phyloP scores from a whole-genome alignment of 1,140 invertebrate genomes.

The Chrysomallon squamiferum region DNA sequence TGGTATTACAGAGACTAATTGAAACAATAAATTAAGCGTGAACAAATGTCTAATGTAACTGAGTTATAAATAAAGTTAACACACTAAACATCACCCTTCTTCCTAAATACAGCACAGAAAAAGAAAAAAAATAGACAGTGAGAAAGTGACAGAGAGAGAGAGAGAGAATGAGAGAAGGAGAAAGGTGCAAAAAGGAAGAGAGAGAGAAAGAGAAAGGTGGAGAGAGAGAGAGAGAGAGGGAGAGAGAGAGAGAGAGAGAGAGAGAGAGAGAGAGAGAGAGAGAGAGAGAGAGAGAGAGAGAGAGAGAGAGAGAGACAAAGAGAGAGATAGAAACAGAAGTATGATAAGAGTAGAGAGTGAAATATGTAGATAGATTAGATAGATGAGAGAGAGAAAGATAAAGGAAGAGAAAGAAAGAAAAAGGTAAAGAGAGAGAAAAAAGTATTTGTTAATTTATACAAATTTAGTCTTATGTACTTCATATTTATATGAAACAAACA shows the following conservation, averaged over 20 bases:
- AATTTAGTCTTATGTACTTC: too few species aligned
- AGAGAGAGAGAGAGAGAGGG: too few species aligned
- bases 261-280: background rate
- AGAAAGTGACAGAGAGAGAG: background rate
- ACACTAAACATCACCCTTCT: background rate
- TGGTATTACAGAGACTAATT: too few species aligned
- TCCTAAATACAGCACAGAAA: too few species aligned
- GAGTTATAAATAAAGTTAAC: background rate
- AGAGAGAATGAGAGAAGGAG: too few species aligned
- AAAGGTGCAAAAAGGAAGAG: background rate
- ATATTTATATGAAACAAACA: too few species aligned
- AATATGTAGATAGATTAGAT: background rate
- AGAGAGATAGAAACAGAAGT: background rate
- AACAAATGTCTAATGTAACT: background rate
- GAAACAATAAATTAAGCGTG: too few species aligned
- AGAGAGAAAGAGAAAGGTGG: background rate
- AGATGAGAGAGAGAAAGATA: background rate
- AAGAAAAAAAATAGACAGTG: background rate
- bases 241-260: too few species aligned
- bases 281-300: background rate
- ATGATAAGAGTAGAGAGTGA: too few species aligned
- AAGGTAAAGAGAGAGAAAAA: too few species aligned
- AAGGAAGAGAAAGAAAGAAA: background rate
- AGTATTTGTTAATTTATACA: too few species aligned
- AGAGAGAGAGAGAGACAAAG: background rate